These are phyloP conservation scores for Aspidapion aeneum DNA, from an alignment of 2,888 invertebrate genomes.

Conservation along the genomic window DNA sequence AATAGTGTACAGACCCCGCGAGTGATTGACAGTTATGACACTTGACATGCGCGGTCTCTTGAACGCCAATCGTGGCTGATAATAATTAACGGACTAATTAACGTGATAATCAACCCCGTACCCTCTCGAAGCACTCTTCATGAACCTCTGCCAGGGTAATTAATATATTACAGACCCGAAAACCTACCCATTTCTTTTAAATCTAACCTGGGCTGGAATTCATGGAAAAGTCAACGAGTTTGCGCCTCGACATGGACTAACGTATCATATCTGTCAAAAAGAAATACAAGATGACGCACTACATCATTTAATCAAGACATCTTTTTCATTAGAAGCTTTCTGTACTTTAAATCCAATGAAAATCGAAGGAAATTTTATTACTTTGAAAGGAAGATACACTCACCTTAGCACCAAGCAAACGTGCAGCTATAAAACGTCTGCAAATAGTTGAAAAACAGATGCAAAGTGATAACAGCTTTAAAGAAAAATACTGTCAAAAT, in stretches of 20 bases:
- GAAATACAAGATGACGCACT: background rate
- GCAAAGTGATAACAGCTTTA: background rate
- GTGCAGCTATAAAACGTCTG: background rate
- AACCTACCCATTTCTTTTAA: background rate
- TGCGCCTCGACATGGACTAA: background rate
- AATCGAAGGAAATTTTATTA: background rate
- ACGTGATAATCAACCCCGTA: too few species aligned
- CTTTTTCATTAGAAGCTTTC: background rate
- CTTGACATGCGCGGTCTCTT: too few species aligned
- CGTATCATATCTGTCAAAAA: background rate
- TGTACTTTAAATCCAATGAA: background rate
- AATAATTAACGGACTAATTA: too few species aligned
- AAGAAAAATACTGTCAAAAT: conserved; percentile 6
- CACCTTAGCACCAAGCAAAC: background rate
- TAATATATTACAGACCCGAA: too few species aligned
- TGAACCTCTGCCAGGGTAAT: too few species aligned
- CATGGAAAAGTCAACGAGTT: background rate
- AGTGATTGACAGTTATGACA: too few species aligned
- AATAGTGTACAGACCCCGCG: too few species aligned
- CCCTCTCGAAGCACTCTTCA: too few species aligned
- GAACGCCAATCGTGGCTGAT: too few species aligned
- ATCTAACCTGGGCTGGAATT: background rate
- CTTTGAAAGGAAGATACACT: conserved; percentile 5
- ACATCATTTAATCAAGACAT: conserved; percentile 1
- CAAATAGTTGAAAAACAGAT: conserved; percentile 5